These are phyloP conservation scores for Siniperca knerii DNA, from an alignment of 2,113 vertebrate genomes.

Conservation along the genomic window DNA sequence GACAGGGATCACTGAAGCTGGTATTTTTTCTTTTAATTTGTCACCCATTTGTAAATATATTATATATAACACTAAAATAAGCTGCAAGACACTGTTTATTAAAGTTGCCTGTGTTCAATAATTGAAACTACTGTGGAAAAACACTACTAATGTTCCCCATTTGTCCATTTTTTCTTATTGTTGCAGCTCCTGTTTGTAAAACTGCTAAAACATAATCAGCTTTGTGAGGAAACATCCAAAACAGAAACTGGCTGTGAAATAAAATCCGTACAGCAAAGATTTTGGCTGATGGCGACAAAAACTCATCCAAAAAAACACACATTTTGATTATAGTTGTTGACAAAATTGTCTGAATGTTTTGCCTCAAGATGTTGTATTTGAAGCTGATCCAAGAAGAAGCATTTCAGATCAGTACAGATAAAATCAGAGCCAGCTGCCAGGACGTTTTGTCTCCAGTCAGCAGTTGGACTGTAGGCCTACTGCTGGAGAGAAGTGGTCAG, in stretches of 20 bases:
- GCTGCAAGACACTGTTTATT: not conserved
- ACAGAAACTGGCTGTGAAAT: constrained; percentile 49
- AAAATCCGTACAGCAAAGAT: constrained; percentile 28
- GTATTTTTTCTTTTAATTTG: not conserved
- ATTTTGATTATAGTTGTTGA: constrained; percentile 31
- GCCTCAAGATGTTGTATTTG: constrained; percentile 41
- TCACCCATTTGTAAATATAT: not conserved
- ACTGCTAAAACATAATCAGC: constrained; percentile 40
- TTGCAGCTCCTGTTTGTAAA: constrained; percentile 13
- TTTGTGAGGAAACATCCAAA: constrained; percentile 46
- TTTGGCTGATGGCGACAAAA: constrained; percentile 35
- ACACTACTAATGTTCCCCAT: not conserved
- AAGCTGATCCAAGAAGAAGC: constrained; percentile 62
- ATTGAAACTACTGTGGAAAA: constrained; percentile 18
- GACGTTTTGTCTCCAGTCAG: constrained; percentile 60
- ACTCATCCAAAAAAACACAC: constrained; percentile 2
- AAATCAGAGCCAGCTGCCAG: constrained; percentile 54
- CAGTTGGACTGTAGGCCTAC: constrained; percentile 48
- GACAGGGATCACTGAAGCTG: not conserved
- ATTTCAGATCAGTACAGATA: constrained; percentile 44
- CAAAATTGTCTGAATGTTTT: constrained; percentile 41
- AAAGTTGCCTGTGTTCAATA: constrained; percentile 10
- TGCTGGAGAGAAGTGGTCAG: constrained; percentile 56
- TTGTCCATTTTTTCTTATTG: not conserved
- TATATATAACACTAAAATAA: not conserved